Percentiles rank a stretch among this genome's conserved stretches.
phyloP scores from a whole-genome alignment of 2,797 vertebrate species.

The Eurystomus glaucurus region DNA sequence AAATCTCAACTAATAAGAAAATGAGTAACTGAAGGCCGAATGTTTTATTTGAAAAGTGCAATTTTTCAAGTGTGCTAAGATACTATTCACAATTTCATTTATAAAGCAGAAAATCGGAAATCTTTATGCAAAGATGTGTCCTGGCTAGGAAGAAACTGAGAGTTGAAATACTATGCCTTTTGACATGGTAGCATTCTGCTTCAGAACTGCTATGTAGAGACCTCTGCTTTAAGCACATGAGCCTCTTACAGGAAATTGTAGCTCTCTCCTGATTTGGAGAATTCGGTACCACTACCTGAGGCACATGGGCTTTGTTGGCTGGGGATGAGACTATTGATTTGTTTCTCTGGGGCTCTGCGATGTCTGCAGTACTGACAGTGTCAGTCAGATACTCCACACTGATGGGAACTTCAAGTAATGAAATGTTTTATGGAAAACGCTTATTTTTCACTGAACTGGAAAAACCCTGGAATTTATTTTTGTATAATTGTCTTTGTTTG shows the following conservation, averaged over 20 bases:
- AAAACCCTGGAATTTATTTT: fast-evolving
- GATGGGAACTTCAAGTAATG: not conserved
- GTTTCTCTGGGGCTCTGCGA: not conserved
- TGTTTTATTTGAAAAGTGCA: not conserved
- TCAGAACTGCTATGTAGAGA: not conserved
- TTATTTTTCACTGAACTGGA: not conserved
- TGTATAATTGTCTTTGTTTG: not conserved
- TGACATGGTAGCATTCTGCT: not conserved
- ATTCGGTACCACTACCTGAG: not conserved
- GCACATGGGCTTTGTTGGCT: not conserved
- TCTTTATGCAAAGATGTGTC: not conserved
- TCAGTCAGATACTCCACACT: not conserved
- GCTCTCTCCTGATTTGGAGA: not conserved
- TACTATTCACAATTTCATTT: not conserved
- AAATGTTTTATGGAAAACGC: not conserved
- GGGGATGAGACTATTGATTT: not conserved
- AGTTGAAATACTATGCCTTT: not conserved
- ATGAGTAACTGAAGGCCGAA: not conserved
- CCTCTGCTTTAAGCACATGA: not conserved
- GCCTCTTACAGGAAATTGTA: not conserved
- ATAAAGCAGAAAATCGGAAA: not conserved
- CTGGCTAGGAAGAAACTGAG: not conserved
- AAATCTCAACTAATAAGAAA: not conserved
- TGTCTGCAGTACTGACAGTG: not conserved
- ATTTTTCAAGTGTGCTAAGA: not conserved